Evolutionary conservation across 2,888 invertebrate genomes (phyloP).

Genomic region (Trichopria drosophilae): DNA sequence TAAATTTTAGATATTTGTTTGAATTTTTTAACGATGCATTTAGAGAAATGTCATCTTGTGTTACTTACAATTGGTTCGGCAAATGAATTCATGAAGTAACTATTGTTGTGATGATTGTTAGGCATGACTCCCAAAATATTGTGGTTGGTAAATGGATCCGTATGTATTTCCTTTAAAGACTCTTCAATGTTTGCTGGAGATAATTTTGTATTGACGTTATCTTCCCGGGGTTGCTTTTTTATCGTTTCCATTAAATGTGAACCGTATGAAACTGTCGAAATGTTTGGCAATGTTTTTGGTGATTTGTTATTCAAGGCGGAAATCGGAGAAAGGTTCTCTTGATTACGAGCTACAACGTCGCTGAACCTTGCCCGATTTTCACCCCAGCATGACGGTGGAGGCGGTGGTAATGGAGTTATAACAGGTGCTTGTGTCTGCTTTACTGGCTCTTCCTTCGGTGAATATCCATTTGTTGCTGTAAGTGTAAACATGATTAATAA

Average conservation of each 20-base stretch:
- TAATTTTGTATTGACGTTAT: no score
- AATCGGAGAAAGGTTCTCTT: conserved; percentile 49
- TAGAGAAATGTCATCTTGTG: neutral
- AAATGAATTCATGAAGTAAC: conserved; percentile 51
- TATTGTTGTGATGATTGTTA: conserved; percentile 44
- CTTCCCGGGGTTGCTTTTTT: no score
- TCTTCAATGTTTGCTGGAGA: no score
- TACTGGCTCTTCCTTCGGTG: neutral
- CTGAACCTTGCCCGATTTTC: conserved; percentile 65
- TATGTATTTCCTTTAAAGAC: no score
- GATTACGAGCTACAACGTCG: conserved; percentile 65
- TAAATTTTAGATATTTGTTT: conserved; percentile 1
- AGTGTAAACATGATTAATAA: conserved; percentile 19
- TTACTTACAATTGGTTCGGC: conserved; percentile 44
- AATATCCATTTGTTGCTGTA: conserved; percentile 20
- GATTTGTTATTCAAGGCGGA: conserved; percentile 37
- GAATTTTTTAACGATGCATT: no score
- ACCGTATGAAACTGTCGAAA: no score
- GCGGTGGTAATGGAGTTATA: conserved; percentile 47
- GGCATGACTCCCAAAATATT: conserved; percentile 28
- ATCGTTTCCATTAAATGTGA: no score
- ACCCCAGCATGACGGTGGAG: conserved; percentile 59
- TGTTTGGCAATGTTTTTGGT: conserved; percentile 36
- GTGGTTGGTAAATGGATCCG: no score
- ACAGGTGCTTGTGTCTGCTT: conserved; percentile 30